Evolutionary conservation across 1,140 invertebrate species (phyloP).

Genomic region (Helicoverpa zea): DNA sequence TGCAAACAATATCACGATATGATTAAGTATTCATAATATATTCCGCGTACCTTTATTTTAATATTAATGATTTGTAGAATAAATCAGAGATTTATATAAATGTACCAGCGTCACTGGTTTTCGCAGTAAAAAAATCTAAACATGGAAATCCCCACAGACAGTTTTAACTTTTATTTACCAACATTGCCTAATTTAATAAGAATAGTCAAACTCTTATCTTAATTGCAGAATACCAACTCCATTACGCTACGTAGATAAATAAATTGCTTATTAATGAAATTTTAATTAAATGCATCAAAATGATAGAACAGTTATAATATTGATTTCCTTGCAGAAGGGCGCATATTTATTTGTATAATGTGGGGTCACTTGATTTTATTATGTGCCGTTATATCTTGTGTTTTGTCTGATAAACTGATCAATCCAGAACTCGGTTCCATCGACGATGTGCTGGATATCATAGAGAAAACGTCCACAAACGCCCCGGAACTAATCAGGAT

Average conservation of each 20-base stretch:
- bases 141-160: background rate
- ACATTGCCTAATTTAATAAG: background rate
- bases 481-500: background rate
- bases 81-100: too few species aligned
- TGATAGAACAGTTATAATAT: background rate
- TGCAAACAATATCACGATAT: too few species aligned
- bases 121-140: background rate
- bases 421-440: constrained; percentile 14
- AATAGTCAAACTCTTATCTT: background rate
- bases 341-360: background rate
- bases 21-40: too few species aligned
- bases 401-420: constrained; percentile 4
- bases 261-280: background rate
- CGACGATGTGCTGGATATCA: constrained; percentile 22
- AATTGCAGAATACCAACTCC: background rate
- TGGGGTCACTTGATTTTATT: background rate
- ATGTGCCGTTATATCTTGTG: constrained; percentile 1
- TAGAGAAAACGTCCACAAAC: background rate
- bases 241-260: background rate
- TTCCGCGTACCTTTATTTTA: too few species aligned
- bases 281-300: background rate
- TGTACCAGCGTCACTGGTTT: too few species aligned
- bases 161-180: background rate
- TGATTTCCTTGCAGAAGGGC: background rate
- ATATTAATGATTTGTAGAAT: too few species aligned